phyloP scores from a whole-genome alignment of 2,888 invertebrate species.

The Pimpla rufipes region DNA sequence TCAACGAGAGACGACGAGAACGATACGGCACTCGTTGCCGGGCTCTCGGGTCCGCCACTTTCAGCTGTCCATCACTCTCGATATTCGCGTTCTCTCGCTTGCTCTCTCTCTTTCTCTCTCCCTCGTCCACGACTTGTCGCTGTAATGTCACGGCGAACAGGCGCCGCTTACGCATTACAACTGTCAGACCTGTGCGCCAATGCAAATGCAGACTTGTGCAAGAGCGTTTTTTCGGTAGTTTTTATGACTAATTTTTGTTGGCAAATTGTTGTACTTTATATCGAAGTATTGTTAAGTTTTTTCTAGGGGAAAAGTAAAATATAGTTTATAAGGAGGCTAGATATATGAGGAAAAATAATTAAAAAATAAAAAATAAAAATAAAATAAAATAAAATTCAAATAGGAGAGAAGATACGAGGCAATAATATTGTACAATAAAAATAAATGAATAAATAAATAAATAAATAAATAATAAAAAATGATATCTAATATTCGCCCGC shows the following conservation, averaged over 20 bases:
- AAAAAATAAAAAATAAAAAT: too few species aligned
- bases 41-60: constrained; percentile 35
- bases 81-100: not conserved
- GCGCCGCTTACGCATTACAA: not conserved
- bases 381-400: too few species aligned
- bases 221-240: not conserved
- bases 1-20: constrained; percentile 30
- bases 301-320: too few species aligned
- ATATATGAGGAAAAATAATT: too few species aligned
- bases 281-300: too few species aligned
- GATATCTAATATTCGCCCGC: too few species aligned
- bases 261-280: not conserved
- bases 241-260: not conserved
- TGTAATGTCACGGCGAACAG: constrained; percentile 4
- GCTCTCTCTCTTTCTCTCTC: not conserved
- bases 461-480: too few species aligned
- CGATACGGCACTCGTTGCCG: constrained; percentile 30
- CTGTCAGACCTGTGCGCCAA: not conserved
- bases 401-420: too few species aligned
- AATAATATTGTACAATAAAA: too few species aligned
- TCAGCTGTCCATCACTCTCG: constrained; percentile 46
- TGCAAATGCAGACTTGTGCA: too few species aligned
- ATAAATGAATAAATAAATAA: too few species aligned
- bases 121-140: not conserved
- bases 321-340: too few species aligned